These are phyloP conservation scores for Ornithoptera priamus DNA, from an alignment of 2,888 invertebrate genomes.

Conservation along the genomic window DNA sequence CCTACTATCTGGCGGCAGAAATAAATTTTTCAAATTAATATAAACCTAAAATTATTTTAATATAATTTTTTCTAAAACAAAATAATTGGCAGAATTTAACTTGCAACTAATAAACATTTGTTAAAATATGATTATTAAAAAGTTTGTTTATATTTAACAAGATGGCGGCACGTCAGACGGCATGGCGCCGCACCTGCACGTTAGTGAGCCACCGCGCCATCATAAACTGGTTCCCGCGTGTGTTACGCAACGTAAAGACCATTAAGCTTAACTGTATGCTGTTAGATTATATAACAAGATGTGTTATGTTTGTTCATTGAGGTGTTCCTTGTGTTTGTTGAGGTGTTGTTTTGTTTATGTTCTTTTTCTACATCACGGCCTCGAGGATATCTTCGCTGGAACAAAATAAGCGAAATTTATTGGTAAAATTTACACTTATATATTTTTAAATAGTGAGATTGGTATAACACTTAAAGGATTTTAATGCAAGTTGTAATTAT, in stretches of 20 bases:
- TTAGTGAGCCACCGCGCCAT: conserved; percentile 33
- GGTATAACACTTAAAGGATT: too few species aligned
- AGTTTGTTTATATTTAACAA: conserved; percentile 20
- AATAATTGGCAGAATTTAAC: neutral
- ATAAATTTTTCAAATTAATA: too few species aligned
- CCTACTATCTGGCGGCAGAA: too few species aligned
- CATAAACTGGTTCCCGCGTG: conserved; percentile 38
- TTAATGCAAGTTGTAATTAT: too few species aligned
- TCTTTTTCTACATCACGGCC: neutral
- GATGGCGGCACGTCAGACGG: conserved; percentile 37
- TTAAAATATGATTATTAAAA: neutral
- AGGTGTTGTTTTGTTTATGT: neutral
- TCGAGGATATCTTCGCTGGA: neutral
- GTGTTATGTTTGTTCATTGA: neutral
- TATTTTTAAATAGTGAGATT: too few species aligned
- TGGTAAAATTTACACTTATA: too few species aligned
- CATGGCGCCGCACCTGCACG: conserved; percentile 43
- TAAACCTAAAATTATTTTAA: neutral
- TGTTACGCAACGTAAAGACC: conserved; percentile 25
- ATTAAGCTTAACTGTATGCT: conserved; percentile 15
- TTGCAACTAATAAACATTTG: neutral
- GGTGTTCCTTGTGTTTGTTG: neutral
- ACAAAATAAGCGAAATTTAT: neutral
- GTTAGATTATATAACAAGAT: conserved; percentile 5
- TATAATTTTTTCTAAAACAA: neutral